Evolutionary conservation across 64 coral and sea anemone species (phyloP), one percentile per base, ranked within the genome.

Genomic region (Exaiptasia diaphana): DNA sequence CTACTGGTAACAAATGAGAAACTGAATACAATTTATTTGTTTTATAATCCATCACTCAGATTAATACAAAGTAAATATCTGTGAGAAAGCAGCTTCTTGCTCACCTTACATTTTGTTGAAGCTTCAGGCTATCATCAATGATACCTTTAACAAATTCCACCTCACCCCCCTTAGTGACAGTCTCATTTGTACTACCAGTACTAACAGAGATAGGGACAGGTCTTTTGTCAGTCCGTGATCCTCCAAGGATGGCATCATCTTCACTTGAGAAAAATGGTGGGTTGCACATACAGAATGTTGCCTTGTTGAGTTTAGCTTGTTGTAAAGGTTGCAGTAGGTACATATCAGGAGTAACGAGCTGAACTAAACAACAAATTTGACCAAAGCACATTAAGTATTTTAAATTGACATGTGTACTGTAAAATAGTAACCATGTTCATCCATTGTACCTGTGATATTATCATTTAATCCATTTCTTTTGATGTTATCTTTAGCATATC

Each of bases 261-360:
- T 99, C 85, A 75, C 73, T 83, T 12, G 70, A 21, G 43, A 99
- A 99, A 49, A 99, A 99, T 25, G 95, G 95, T 22, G 95, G 95
- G 36, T 99, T 99, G 67, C 95, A 99, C 95, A 99, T 99, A 44
- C 84, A 92, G 74, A 99, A 99, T 30, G 91, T 83, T 54, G 73
- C 83, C 11, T 75, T 17, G 36, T 81, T 78, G 1, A 30, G 43
- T 5, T 63, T 67, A 15, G 78, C 95, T 2, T 88, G 74, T 32
- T 92, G 49, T 35, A 92, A 36, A 5, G 90, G 85, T 25, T 75
- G 17, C 37, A 52, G 36, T 13, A 99, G 80, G 59, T 74, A 88
- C 37, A 45, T 85, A 17, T 63, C 80, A 43, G 86, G 38, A 11
- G 24, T 69, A 18, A 99, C 95, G 26, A 75, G 59, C 50, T 88